Evolutionary conservation across 1,140 invertebrate species (phyloP).

Genomic region (Hermetia illucens): DNA sequence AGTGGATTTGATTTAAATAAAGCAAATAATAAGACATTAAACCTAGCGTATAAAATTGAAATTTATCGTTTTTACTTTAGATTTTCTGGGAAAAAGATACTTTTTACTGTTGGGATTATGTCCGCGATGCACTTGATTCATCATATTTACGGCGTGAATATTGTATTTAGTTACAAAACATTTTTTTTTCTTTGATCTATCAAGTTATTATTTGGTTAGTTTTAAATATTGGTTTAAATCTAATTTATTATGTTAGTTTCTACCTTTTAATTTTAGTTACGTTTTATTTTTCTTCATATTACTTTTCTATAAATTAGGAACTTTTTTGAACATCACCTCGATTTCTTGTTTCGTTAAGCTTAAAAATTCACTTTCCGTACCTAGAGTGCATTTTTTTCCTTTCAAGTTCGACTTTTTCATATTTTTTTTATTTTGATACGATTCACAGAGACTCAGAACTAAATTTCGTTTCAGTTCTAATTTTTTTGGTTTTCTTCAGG

Average conservation of each 20-base stretch:
- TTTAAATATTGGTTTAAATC: conserved; percentile 4
- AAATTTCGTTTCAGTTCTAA: conserved; percentile 10
- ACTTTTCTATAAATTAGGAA: conserved; percentile 19
- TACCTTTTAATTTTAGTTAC: conserved; percentile 3
- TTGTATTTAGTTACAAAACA: neutral
- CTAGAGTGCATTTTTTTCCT: neutral
- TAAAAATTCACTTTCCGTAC: too few species aligned
- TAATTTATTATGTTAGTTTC: conserved; percentile 3
- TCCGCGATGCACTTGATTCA: neutral
- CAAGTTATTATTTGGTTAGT: neutral
- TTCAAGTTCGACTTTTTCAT: neutral
- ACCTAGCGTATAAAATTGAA: neutral
- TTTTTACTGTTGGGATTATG: neutral
- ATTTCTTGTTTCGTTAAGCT: conserved; percentile 1
- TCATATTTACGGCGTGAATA: neutral
- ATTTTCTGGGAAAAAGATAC: neutral
- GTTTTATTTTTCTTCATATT: neutral
- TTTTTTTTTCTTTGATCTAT: conserved; percentile 10
- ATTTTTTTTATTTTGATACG: neutral
- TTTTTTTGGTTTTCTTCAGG: too few species aligned
- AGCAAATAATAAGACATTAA: too few species aligned
- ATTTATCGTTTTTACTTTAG: neutral
- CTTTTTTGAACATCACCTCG: conserved; percentile 31
- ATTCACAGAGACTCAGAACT: conserved; percentile 21
- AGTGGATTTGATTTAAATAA: neutral